Evolutionary conservation across 1,140 invertebrate genomes (phyloP).

Genomic region (Pseudoatta argentina): DNA sequence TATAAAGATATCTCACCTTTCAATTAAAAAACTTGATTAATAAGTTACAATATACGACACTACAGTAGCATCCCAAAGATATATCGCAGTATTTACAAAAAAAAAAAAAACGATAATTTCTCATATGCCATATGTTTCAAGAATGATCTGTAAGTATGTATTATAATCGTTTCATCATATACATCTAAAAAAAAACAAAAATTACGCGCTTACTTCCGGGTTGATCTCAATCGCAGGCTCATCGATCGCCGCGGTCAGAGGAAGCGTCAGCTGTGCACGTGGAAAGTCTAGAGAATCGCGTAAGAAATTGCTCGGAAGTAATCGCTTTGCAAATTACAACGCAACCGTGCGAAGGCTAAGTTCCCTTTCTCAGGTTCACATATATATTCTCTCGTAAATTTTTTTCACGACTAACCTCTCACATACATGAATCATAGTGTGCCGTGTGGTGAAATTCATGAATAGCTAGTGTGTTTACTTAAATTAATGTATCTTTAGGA

Average conservation of each 20-base stretch:
- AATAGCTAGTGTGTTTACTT: neutral
- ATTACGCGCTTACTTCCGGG: constrained; percentile 23
- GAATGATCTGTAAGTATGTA: constrained; percentile 3
- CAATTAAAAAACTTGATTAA: neutral
- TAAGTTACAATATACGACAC: neutral
- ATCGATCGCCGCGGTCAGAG: constrained; percentile 33
- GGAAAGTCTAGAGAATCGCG: constrained; percentile 44
- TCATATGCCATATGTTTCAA: neutral
- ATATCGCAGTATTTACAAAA: neutral
- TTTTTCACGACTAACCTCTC: neutral
- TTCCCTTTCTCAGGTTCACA: constrained; percentile 23
- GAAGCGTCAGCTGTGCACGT: constrained; percentile 46
- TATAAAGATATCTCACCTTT: neutral
- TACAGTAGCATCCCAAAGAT: neutral
- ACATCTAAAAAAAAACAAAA: constrained; percentile 4
- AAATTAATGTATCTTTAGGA: neutral
- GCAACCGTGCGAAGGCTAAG: constrained; percentile 42
- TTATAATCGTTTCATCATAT: neutral
- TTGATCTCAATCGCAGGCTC: constrained; percentile 37
- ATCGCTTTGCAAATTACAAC: constrained; percentile 52
- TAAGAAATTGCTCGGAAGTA: constrained; percentile 53
- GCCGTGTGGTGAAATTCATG: neutral
- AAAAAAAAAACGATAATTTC: neutral
- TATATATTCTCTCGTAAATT: neutral
- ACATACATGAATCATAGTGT: neutral